Evolutionary conservation across 1,140 invertebrate genomes (phyloP), one percentile per base, ranked within the genome.

Genomic region (Drosophila lacertosa): DNA sequence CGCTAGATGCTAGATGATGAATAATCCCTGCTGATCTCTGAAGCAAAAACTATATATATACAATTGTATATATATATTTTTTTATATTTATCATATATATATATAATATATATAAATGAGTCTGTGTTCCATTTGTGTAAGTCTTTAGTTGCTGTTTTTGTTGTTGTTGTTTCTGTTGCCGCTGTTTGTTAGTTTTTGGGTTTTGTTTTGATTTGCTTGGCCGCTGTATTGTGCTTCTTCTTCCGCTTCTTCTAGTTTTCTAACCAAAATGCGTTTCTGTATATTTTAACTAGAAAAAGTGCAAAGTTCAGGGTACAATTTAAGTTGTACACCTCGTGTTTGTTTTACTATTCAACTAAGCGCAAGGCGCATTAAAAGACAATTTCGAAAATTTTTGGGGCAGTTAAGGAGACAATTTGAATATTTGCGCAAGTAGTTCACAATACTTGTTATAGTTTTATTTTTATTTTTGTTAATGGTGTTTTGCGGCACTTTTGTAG

Each of bases 151-250:
- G 47, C 24, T 53, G 24, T 24, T 26, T 20, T 32, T 11, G 53
- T 29, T 47, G 32, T 53, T 60, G 53, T 35, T 24, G n/a, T 29
- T 50, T 26, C 11, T 48, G 33, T 33, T 70, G 63, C 18, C 18
- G 67, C 32, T 72, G 70, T 80, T 86, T 84, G 68, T 84, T 84
- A 80, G 80, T 84, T 84, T 72, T 76, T 55, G 66, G 76, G 80
- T 86, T 84, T 86, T 84, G 80, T 84, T 84, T 84, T 84, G 80
- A 86, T 84, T 80, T 73, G 59, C 63, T 77, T 82, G 74, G 74
- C 60, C 73, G 74, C 68, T 69, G 65, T 60, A 32, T 39, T 68
- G 55, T 3, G 26, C 39, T 16, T 20, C 16, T 58, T 40, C 53
- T 54, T 51, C 35, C 18, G 37, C 11, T 29, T 15, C 5, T 32